Evolutionary conservation across 2,113 vertebrate genomes (phyloP), one percentile per base, ranked within the genome.

Genomic region (Oreochromis tanganicae): DNA sequence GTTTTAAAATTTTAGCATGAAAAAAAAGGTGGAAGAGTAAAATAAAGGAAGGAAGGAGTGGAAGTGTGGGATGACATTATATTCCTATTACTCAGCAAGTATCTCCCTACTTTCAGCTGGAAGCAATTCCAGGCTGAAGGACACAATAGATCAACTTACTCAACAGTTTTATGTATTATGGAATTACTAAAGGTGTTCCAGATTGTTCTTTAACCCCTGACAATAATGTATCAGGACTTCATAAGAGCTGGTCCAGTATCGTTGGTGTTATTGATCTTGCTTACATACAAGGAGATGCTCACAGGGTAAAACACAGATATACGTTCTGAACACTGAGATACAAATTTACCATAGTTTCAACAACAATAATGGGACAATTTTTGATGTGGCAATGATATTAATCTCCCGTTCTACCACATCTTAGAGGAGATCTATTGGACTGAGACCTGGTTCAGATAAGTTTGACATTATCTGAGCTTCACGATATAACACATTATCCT

Each of bases 211-310:
- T 9, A 71, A 71, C n/a, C 7, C n/a, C 38, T 71, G 38, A 16
- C 5, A 0, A 14, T 27, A 43, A 6, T 0, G n/a, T 3, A 41
- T 13, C n/a, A 13, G 66, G n/a, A 24, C 38, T 71, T 6, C 7
- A 13, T 43, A 9, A 38, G 1, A 43, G 38, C 21, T 0, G 66
- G n/a, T 14, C 34, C 12, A 24, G 36, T 71, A 2, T 9, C 41
- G 63, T 46, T 14, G 5, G 16, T 7, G 38, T 9, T 16, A 24
- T 5, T 21, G 12, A 3, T 43, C 38, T 8, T 46, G 66, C 12
- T 71, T 24, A 71, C 38, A 2, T 43, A 71, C 66, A 24, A 16
- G 38, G 66, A 43, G n/a, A 21, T 0, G 63, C n/a, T 43, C 12
- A 71, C 32, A 21, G 59, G 32, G 17, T 41, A 5, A 71, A 68